Conservation (phyloP, 2,113 vertebrate genomes). For the Silurus meridionalis region DNA sequence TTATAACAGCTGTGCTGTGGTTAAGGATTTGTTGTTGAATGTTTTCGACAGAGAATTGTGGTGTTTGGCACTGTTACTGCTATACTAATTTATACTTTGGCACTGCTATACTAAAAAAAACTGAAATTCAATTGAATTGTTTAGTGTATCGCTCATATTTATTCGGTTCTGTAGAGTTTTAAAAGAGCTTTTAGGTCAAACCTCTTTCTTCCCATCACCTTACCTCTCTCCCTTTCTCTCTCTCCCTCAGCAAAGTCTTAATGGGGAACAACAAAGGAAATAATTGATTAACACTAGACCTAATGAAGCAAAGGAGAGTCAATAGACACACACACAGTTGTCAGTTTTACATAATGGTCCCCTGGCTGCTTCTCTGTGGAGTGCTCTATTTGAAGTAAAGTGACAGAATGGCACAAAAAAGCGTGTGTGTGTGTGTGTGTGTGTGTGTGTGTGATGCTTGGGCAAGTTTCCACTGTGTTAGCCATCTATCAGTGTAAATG, state of each 20-base stretch:
- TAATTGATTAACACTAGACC: constrained; percentile 52
- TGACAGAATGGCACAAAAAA: constrained; percentile 19
- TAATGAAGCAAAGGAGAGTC: constrained; percentile 49
- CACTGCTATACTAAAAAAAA: too few relatives aligned
- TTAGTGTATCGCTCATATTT: background rate
- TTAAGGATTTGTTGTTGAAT: background rate
- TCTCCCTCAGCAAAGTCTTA: constrained; percentile 13
- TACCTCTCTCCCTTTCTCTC: constrained; percentile 11
- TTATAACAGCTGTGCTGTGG: background rate
- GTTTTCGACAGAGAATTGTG: background rate
- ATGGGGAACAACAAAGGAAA: constrained; percentile 47
- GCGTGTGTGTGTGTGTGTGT: constrained; percentile 24
- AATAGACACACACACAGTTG: constrained; percentile 34
- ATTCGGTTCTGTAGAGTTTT: background rate
- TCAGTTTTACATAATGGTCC: constrained; percentile 21
- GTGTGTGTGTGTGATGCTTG: background rate
- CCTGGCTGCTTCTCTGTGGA: constrained; percentile 21
- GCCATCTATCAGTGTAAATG: constrained; percentile 35
- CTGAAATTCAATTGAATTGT: background rate
- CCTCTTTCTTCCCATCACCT: background rate
- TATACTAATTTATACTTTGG: too few relatives aligned
- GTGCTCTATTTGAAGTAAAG: constrained; percentile 28
- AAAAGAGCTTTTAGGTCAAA: constrained; percentile 34
- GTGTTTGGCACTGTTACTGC: too few relatives aligned
- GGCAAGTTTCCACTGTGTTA: constrained; percentile 10